Percentiles rank a stretch among this genome's conserved stretches.
phyloP scores from a whole-genome alignment of 2,797 vertebrate genomes.

The Siniperca undulata region DNA sequence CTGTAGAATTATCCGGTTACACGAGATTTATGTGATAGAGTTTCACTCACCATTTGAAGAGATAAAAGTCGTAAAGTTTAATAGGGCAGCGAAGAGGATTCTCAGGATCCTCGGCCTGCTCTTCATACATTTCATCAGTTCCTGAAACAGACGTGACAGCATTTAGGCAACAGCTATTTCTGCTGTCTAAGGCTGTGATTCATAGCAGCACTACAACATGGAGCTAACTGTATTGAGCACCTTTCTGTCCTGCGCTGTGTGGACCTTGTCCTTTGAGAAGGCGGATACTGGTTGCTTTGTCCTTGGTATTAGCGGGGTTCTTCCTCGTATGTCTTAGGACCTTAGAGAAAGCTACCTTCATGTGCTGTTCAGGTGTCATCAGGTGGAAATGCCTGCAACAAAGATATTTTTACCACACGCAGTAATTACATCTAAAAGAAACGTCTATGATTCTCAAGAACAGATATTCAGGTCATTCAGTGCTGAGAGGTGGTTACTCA shows the following conservation, averaged over 20 bases:
- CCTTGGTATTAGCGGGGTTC: conserved; percentile 96
- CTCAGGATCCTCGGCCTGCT: conserved; percentile 97
- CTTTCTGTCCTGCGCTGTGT: conserved; percentile 95
- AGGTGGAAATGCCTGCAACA: conserved; percentile 93
- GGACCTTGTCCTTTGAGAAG: conserved; percentile 94
- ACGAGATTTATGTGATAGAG: neutral
- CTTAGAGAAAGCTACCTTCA: conserved; percentile 99
- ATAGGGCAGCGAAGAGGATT: conserved; percentile 98
- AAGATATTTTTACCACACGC: neutral
- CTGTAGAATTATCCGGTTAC: neutral
- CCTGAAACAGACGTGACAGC: conserved; percentile 77
- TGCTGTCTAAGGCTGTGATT: neutral
- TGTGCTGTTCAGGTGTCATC: conserved; percentile 97
- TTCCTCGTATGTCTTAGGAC: conserved; percentile 98
- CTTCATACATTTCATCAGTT: conserved; percentile 98
- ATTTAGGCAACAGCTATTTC: conserved; percentile 16
- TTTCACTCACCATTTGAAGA: conserved; percentile 97
- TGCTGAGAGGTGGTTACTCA: conserved; percentile 81
- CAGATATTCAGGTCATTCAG: neutral
- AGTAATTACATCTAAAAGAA: neutral
- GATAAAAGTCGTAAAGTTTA: conserved; percentile 99
- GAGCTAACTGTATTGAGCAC: conserved; percentile 69
- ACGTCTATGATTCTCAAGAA: neutral
- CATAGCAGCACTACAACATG: neutral
- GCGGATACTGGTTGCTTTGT: conserved; percentile 99